phyloP scores from a whole-genome alignment of 1,140 invertebrate species.

The Phymorhynchus buccinoides region DNA sequence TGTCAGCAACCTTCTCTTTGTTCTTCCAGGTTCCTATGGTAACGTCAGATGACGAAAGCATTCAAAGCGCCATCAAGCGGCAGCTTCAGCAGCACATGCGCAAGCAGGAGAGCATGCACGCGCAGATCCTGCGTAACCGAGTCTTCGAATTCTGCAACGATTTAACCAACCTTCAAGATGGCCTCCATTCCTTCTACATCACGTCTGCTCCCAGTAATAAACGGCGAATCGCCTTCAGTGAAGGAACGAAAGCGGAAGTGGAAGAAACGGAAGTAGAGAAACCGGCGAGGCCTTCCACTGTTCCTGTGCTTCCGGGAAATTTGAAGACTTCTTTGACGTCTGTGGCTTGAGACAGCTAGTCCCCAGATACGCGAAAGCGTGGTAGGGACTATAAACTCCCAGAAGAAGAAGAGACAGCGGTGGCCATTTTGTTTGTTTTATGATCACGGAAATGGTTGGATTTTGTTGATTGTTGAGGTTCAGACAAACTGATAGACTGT shows the following conservation, averaged over 20 bases:
- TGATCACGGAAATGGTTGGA: too few relatives aligned
- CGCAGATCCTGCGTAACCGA: constrained; percentile 21
- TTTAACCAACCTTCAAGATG: not conserved
- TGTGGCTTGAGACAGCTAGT: not conserved
- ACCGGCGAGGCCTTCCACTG: not conserved
- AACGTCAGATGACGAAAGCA: constrained; percentile 21
- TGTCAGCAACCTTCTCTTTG: not conserved
- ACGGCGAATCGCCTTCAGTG: constrained; percentile 15
- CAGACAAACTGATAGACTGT: too few relatives aligned
- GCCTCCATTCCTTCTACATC: constrained; percentile 12
- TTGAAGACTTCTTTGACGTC: not conserved
- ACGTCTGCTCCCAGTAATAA: not conserved
- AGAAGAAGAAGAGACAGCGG: not conserved
- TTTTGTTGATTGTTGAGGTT: too few relatives aligned
- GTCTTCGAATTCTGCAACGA: constrained; percentile 22
- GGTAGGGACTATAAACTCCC: not conserved
- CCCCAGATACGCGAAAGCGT: not conserved
- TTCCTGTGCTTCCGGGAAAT: not conserved
- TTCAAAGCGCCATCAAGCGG: constrained; percentile 27
- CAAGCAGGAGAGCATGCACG: constrained; percentile 24
- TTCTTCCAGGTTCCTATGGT: not conserved
- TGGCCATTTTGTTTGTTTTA: not conserved
- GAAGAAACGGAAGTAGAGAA: not conserved
- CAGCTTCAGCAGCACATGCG: constrained; percentile 18
- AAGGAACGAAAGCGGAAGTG: not conserved